Percentiles rank a stretch among this genome's conserved stretches.
Evolutionary conservation across 2,888 invertebrate species (phyloP).

Genomic region (Pseudeuparius sepicola): DNA sequence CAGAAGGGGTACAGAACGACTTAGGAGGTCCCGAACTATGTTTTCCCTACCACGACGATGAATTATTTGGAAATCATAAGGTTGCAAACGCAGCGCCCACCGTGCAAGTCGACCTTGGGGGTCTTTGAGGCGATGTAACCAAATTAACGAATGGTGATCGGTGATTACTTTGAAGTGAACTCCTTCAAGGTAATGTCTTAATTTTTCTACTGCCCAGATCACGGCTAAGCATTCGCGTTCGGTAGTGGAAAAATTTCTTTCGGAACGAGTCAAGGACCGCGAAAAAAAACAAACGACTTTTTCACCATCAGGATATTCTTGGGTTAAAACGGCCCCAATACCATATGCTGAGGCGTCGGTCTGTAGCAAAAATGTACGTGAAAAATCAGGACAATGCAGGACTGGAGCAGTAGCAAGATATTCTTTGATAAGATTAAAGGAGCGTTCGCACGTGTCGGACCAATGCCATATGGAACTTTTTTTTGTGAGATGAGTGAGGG

Average conservation of each 20-base stretch:
- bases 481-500: too few relatives aligned
- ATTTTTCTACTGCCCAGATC: slow-evolving; percentile 17
- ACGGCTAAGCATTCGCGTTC: slow-evolving; percentile 20
- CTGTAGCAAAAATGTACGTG: slow-evolving; percentile 2
- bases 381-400: slow-evolving; percentile 8
- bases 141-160: slow-evolving; percentile 15
- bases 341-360: slow-evolving; percentile 12
- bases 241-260: slow-evolving; percentile 19
- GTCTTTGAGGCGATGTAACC: slow-evolving; percentile 16
- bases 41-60: slow-evolving; percentile 17
- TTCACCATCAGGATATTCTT: slow-evolving; percentile 9
- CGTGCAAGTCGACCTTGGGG: slow-evolving; percentile 13
- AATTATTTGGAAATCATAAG: slow-evolving; percentile 20
- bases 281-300: slow-evolving; percentile 15
- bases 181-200: slow-evolving; percentile 18
- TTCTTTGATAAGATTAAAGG: slow-evolving; percentile 3
- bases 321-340: slow-evolving; percentile 11
- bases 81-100: slow-evolving; percentile 16
- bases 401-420: neutral
- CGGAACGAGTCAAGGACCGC: slow-evolving; percentile 11
- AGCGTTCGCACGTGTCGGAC: neutral
- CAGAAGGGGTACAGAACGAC: slow-evolving; percentile 7
- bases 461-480: too few relatives aligned
- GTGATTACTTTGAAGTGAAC: slow-evolving; percentile 19
- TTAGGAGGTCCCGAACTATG: slow-evolving; percentile 16